phyloP scores from a whole-genome alignment of 2,888 invertebrate species.

The Protophormia terraenovae region DNA sequence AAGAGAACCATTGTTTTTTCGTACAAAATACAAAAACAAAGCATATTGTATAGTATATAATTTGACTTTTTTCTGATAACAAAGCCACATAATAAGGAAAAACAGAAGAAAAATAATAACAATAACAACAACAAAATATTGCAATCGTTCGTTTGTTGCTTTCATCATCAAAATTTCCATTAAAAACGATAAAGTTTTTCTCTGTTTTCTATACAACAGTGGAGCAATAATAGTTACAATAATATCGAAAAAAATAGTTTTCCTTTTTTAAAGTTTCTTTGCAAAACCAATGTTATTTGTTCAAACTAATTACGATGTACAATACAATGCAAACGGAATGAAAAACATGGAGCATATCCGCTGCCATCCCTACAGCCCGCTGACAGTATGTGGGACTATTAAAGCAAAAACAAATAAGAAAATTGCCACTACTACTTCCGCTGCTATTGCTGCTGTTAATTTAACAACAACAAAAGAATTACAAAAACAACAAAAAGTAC shows the following conservation, averaged over 20 bases:
- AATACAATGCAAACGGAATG: constrained; percentile 57
- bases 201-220: neutral
- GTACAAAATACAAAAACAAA: constrained; percentile 16
- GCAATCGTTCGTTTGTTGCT: constrained; percentile 46
- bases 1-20: constrained; percentile 17
- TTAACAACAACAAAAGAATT: neutral
- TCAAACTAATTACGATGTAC: constrained; percentile 58
- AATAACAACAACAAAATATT: constrained; percentile 24
- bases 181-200: neutral
- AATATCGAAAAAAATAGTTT: neutral
- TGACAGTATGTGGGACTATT: constrained; percentile 57
- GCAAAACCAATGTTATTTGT: constrained; percentile 62
- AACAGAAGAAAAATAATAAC: constrained; percentile 2
- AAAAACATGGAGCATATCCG: constrained; percentile 61
- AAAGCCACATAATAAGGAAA: constrained; percentile 21
- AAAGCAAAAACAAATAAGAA: constrained; percentile 25
- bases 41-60: constrained; percentile 1
- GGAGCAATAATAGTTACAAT: neutral
- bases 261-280: constrained; percentile 5
- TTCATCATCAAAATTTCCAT: constrained; percentile 64
- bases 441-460: neutral
- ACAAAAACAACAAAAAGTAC: constrained; percentile 9
- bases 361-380: constrained; percentile 60
- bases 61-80: constrained; percentile 51
- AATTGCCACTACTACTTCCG: neutral